Evolutionary conservation across 2,888 invertebrate genomes (phyloP), one percentile per base, ranked within the genome.

Genomic region (Lomographa bimaculata): DNA sequence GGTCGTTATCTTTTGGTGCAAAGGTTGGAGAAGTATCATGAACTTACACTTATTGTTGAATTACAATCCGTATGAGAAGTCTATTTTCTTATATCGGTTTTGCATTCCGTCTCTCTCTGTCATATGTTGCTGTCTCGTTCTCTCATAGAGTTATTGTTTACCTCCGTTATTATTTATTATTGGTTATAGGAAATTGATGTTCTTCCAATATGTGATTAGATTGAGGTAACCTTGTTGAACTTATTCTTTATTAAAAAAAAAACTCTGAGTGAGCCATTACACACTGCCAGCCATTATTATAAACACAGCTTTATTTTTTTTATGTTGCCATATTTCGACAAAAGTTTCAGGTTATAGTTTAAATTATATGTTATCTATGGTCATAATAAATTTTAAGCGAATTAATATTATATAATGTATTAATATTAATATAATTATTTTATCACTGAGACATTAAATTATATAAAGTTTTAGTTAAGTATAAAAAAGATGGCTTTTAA

Each of bases 11-110:
- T 71, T 81, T 82, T 82, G 83, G 30, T 26, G 26, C 36, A 43
- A 43, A 77, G 72, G 75, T 84, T 83, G 75, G 74, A 79, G 71
- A 85, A 82, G 73, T 78, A 87, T 86, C 80, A 79, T 86, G 85
- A 86, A 89, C 86, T 83, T 86, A 87, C 84, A 86, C 81, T 83
- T 83, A 84, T 81, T 79, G 79, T 80, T 71, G 79, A 73, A 86
- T 86, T 84, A 85, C 77, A 64, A 72, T 83, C 79, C 76, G 81
- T 87, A 86, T 85, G 85, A 86, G 86, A 87, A 87, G 78, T 86
- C 83, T 86, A 87, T 86, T 86, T 84, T 84, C 81, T 83, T 71
- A 12, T 27, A 35, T 76, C 66, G 75, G 75, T 76, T 79, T 75
- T 61, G 63, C 40, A 50, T 71, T 63, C 56, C n/a, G 25, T 79